These are phyloP conservation scores for Baronia brevicornis DNA, from an alignment of 2,888 invertebrate species.

Conservation along the genomic window DNA sequence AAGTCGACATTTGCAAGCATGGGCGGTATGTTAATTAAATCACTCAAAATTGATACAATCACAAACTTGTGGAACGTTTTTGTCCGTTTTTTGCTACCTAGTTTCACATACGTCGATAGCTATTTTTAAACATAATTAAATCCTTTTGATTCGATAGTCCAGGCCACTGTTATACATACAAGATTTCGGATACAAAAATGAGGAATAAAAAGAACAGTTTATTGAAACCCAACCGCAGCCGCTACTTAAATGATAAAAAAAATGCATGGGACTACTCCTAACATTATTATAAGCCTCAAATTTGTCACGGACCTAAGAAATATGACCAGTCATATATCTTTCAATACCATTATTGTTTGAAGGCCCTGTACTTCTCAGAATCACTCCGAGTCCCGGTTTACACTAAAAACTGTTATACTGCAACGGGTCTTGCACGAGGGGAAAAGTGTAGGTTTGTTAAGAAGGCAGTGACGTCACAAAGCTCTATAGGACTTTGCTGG, in stretches of 20 bases:
- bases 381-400: slow-evolving; percentile 63
- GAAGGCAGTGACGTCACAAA: slow-evolving; percentile 65
- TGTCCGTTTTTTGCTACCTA: slow-evolving; percentile 12
- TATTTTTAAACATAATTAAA: slow-evolving; percentile 12
- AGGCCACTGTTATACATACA: no score
- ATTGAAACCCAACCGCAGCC: slow-evolving; percentile 42
- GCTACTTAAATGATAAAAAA: slow-evolving; percentile 40
- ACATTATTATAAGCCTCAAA: slow-evolving; percentile 64
- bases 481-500: slow-evolving; percentile 35
- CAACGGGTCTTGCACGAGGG: slow-evolving; percentile 51
- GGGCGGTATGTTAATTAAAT: slow-evolving; percentile 56
- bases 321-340: slow-evolving; percentile 58
- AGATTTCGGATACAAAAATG: neutral
- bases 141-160: slow-evolving; percentile 9
- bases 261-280: slow-evolving; percentile 32
- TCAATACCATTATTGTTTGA: slow-evolving; percentile 47
- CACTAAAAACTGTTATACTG: slow-evolving; percentile 64
- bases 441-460: slow-evolving; percentile 65
- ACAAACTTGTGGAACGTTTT: slow-evolving; percentile 29
- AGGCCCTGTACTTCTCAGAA: slow-evolving; percentile 58
- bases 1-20: slow-evolving; percentile 51
- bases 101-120: slow-evolving; percentile 11
- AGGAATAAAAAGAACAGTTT: neutral
- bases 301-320: slow-evolving; percentile 53
- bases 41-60: slow-evolving; percentile 40